These are phyloP conservation scores for Drosophila anceps DNA, from an alignment of 2,888 invertebrate species.

Conservation along the genomic window DNA sequence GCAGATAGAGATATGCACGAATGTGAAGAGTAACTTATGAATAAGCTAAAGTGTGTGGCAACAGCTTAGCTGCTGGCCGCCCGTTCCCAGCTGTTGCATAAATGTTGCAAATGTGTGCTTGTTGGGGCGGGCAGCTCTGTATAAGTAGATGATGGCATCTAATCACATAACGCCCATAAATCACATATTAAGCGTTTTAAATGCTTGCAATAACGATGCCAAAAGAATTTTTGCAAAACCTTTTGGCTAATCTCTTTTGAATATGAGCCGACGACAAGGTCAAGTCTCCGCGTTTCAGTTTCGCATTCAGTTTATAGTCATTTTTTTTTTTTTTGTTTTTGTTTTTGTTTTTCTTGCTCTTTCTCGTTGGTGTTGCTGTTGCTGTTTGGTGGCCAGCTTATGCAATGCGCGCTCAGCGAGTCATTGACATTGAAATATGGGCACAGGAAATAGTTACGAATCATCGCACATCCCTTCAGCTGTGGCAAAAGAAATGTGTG, in stretches of 20 bases:
- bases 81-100: conserved; percentile 29
- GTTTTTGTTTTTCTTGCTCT: background rate
- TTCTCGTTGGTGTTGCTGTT: background rate
- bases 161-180: conserved; percentile 61
- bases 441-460: conserved; percentile 54
- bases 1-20: background rate
- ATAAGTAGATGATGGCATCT: conserved; percentile 43
- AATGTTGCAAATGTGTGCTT: conserved; percentile 12
- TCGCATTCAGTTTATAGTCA: conserved; percentile 9
- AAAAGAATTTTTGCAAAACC: conserved; percentile 47
- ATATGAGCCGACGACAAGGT: conserved; percentile 72
- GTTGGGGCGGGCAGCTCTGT: conserved; percentile 17
- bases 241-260: conserved; percentile 71
- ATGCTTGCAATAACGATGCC: conserved; percentile 35
- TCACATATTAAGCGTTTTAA: conserved; percentile 52
- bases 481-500: conserved; percentile 13
- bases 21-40: background rate
- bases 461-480: conserved; percentile 56
- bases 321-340: conserved; percentile 3
- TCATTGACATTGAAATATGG: conserved; percentile 48
- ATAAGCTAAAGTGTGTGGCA: background rate
- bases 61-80: conserved; percentile 12
- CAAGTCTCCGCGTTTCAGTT: conserved; percentile 20
- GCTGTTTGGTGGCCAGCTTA: conserved; percentile 24
- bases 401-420: conserved; percentile 42